Evolutionary conservation across 92 coral and sea anemone genomes (phyloP).

Genomic region (Zoanthus sociatus): DNA sequence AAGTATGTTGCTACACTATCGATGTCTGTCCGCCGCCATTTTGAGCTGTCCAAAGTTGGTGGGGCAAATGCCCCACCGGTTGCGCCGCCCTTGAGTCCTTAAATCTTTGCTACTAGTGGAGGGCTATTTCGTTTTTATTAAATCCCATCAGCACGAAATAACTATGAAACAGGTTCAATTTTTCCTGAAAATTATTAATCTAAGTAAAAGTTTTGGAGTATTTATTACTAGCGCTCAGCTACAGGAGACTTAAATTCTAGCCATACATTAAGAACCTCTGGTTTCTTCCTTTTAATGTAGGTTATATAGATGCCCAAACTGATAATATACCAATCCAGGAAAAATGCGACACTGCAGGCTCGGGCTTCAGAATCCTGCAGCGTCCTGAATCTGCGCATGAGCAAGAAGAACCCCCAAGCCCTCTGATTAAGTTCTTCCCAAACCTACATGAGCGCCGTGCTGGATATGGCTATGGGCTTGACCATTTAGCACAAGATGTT

Average conservation of each 20-base stretch:
- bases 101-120: no score
- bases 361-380: conserved; percentile 78
- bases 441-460: conserved; percentile 34
- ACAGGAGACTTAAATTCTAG: background rate
- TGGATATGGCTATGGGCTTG: conserved; percentile 33
- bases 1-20: no score
- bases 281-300: conserved; percentile 13
- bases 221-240: no score
- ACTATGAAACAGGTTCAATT: no score
- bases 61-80: no score
- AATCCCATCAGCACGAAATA: background rate
- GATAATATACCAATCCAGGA: conserved; percentile 59
- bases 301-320: conserved; percentile 54
- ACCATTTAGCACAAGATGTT: background rate
- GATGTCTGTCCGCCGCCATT: no score
- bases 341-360: conserved; percentile 50
- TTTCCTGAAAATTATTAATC: no score
- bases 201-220: no score
- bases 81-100: no score
- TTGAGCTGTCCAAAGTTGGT: no score
- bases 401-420: conserved; percentile 41
- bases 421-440: conserved; percentile 58
- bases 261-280: background rate
- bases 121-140: background rate
- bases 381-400: conserved; percentile 61